Percentiles rank a stretch among this genome's conserved stretches.
Evolutionary conservation across 2,113 vertebrate genomes (phyloP).

Genomic region (Corythaeola cristata): DNA sequence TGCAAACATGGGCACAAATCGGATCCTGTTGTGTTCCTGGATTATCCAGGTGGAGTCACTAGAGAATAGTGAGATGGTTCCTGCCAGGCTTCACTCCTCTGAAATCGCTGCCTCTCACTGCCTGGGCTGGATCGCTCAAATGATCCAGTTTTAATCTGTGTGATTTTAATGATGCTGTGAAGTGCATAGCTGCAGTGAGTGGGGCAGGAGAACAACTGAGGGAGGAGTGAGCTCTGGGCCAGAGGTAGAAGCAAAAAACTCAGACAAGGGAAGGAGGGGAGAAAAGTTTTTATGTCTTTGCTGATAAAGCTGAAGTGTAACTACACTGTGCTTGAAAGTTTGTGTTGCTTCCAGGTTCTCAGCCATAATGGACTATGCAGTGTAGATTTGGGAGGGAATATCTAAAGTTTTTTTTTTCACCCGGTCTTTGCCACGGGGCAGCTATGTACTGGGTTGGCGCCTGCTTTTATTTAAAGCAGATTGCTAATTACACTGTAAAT

Average conservation of each 20-base stretch:
- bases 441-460: neutral
- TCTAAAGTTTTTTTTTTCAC: neutral
- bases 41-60: neutral
- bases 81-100: neutral
- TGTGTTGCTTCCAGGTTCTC: neutral
- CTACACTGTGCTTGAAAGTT: neutral
- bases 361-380: neutral
- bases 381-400: neutral
- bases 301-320: neutral
- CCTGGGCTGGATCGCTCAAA: neutral
- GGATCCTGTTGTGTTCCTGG: neutral
- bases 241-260: neutral
- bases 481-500: neutral
- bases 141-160: neutral
- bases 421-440: neutral
- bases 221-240: neutral
- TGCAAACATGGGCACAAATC: fast-evolving
- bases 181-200: neutral
- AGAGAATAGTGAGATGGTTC: neutral
- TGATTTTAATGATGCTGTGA: neutral
- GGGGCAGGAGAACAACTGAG: neutral
- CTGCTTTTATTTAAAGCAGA: neutral
- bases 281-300: neutral
- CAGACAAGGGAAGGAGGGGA: neutral
- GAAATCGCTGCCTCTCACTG: neutral